Evolutionary conservation across 2,113 vertebrate species (phyloP).

Genomic region (Camelus dromedarius): DNA sequence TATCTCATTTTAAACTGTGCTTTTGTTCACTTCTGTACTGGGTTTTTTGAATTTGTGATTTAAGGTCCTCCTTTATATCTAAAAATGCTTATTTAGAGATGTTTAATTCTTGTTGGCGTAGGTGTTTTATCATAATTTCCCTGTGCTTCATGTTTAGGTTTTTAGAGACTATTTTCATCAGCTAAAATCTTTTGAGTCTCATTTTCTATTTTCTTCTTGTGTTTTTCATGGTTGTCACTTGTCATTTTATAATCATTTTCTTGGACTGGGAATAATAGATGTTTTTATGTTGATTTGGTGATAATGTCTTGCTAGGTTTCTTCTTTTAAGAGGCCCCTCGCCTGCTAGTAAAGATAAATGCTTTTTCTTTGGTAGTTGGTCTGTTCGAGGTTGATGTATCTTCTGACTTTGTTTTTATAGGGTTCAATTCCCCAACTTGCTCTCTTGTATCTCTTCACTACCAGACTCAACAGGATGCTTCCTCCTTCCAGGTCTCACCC

Average conservation of each 20-base stretch:
- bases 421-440: background rate
- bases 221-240: background rate
- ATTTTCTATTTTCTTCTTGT: background rate
- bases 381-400: background rate
- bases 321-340: background rate
- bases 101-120: background rate
- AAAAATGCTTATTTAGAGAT: background rate
- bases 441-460: background rate
- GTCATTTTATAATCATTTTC: background rate
- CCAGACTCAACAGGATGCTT: background rate
- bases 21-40: background rate
- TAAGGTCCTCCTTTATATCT: background rate
- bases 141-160: background rate
- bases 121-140: background rate
- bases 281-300: background rate
- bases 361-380: background rate
- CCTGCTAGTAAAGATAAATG: background rate
- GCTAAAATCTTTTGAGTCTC: background rate
- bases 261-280: background rate
- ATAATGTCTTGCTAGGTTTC: background rate
- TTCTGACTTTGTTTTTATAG: background rate
- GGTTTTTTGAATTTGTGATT: background rate
- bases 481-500: background rate
- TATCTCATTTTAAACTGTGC: background rate
- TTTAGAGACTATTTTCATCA: background rate